phyloP scores from a whole-genome alignment of 2,888 invertebrate species.

The Lottia scabra region DNA sequence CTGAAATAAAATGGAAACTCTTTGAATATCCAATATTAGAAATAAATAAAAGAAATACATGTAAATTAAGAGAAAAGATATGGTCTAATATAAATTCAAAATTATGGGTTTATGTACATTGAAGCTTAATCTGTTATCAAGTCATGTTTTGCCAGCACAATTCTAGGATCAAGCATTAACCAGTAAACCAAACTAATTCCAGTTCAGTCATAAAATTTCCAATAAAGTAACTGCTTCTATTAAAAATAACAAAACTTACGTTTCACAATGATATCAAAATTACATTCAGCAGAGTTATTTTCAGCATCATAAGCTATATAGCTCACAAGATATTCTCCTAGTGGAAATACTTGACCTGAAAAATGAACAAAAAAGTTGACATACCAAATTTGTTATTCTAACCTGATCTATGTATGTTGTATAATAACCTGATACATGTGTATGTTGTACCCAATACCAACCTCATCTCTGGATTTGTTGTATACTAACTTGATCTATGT shows the following conservation, averaged over 20 bases:
- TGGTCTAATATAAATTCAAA: too few species aligned
- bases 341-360: slow-evolving; percentile 51
- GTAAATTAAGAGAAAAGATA: too few species aligned
- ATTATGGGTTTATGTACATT: too few species aligned
- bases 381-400: neutral
- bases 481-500: slow-evolving; percentile 47
- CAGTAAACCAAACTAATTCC: neutral
- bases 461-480: slow-evolving; percentile 50
- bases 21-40: too few species aligned
- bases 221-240: neutral
- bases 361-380: slow-evolving; percentile 4
- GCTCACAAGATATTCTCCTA: slow-evolving; percentile 54
- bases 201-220: neutral
- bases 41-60: too few species aligned
- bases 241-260: slow-evolving; percentile 40
- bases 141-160: too few species aligned
- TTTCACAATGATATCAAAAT: slow-evolving; percentile 89
- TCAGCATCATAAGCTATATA: slow-evolving; percentile 94
- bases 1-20: slow-evolving; percentile 33
- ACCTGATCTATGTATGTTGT: slow-evolving; percentile 51
- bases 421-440: slow-evolving; percentile 50
- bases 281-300: slow-evolving; percentile 96
- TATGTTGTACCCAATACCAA: slow-evolving; percentile 40
- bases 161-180: too few species aligned
- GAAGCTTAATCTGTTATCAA: too few species aligned